Base-by-base conservation (phyloP, 1,140 invertebrate species). In the Bacillus rossius region DNA sequence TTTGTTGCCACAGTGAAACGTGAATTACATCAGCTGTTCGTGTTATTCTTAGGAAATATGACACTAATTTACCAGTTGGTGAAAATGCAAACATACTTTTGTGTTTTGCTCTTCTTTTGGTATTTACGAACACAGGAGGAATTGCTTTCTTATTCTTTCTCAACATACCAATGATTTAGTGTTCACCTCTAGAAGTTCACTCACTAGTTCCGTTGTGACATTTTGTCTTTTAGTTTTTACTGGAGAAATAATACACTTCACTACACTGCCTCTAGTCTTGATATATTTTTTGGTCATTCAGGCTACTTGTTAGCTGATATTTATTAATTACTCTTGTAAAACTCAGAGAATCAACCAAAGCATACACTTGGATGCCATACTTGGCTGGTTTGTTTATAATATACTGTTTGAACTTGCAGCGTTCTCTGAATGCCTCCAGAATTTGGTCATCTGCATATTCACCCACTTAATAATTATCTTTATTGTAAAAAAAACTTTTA, bases 281-380 rank as follows among this genome's bases (percentile, higher is more conserved):
- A n/a, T n/a, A n/a, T n/a, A n/a, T n/a, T n/a, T n/a, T n/a, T n/a
- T n/a, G 13, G 51, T 64, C 61, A 13, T 22, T 45, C 4, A 42
- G 22, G 52, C 52, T 23, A 29, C 40, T 50, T 45, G 51, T 41
- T 41, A 10, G 17, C 47, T 53, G 71, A 71, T 7, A 70, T 55
- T 62, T 75, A 68, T 20, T 73, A 58, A 41, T 71, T 66, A 20
- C 42, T 59, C 23, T 58, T 64, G 51, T 72, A 74, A 56, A 59
- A 65, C 57, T 71, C 63, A 61, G 53, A 19, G 57, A 61, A 65
- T 71, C 65, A 57, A 59, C 61, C 23, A 72, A 52, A 43, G 62
- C 61, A 63, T 65, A 69, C 57, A 73, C 63, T 67, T 78, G 77
- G 47, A 77, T 67, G 63, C 72, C 68, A 72, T 77, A 79, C 64